Percentiles rank a stretch among this genome's conserved stretches.
These are phyloP conservation scores for Zoanthus solanderi DNA, from an alignment of 92 coral and sea anemone genomes.

Conservation along the genomic window DNA sequence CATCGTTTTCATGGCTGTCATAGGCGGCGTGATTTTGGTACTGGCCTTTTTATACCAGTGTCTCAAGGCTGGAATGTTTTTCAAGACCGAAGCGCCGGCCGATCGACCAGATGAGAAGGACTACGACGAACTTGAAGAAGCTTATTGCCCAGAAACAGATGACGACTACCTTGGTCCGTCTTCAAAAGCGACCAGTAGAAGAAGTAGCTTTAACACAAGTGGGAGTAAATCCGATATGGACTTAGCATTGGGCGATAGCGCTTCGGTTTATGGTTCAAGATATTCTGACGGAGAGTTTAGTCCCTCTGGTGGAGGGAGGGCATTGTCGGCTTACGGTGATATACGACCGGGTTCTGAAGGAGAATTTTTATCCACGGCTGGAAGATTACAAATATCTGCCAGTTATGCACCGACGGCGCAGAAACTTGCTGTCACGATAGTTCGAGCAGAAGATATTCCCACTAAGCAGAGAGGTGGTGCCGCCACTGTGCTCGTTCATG, in stretches of 20 bases:
- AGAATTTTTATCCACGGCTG: conserved; percentile 93
- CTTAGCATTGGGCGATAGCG: conserved; percentile 93
- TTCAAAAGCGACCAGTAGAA: conserved; percentile 96
- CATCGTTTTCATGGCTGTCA: conserved; percentile 98
- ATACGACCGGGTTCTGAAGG: conserved; percentile 71
- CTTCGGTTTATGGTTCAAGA: conserved; percentile 82
- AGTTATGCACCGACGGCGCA: conserved; percentile 99
- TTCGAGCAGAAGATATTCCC: conserved; percentile 97
- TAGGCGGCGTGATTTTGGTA: conserved; percentile 95
- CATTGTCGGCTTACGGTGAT: conserved; percentile 93
- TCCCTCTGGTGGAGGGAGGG: conserved; percentile 82
- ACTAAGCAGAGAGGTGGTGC: conserved; percentile 99
- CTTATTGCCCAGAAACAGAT: conserved; percentile 97
- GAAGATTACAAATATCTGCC: conserved; percentile 94
- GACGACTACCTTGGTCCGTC: conserved; percentile 95
- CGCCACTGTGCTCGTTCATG: conserved; percentile 89
- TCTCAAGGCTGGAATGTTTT: conserved; percentile 95
- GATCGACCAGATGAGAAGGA: conserved; percentile 95
- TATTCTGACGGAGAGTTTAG: conserved; percentile 95
- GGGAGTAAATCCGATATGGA: conserved; percentile 99
- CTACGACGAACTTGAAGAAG: conserved; percentile 92
- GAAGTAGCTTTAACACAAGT: conserved; percentile 98
- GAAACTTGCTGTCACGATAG: conserved; percentile 90
- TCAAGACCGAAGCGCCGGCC: conserved; percentile 95
- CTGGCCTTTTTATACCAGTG: conserved; percentile 91